These are phyloP conservation scores for Amblyjoppa proteus DNA, from an alignment of 2,888 invertebrate species.

Conservation along the genomic window DNA sequence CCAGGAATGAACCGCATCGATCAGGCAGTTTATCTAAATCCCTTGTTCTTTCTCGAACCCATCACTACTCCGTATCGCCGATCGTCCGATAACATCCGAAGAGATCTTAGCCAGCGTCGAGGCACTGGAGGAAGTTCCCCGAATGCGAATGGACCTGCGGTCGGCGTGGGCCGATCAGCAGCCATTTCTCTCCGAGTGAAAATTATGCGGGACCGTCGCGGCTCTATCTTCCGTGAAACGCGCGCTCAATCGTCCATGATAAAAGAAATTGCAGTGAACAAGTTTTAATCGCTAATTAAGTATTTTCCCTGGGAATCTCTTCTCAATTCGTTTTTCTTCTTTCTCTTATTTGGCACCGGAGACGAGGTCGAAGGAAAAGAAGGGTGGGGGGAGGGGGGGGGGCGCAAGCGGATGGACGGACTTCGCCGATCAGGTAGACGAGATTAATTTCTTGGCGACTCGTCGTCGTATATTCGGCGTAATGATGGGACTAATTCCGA, in stretches of 20 bases:
- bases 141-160: not conserved
- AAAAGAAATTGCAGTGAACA: constrained; percentile 74
- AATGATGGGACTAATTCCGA: not conserved
- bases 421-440: constrained; percentile 2
- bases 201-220: constrained; percentile 35
- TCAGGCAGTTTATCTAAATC: not conserved
- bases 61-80: not conserved
- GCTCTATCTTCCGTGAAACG: constrained; percentile 69
- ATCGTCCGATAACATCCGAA: not conserved
- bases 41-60: not conserved
- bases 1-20: not conserved
- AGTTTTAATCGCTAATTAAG: constrained; percentile 80
- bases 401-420: not conserved
- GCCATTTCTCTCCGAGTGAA: constrained; percentile 22
- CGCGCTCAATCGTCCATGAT: constrained; percentile 73
- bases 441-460: constrained; percentile 8
- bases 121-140: not conserved
- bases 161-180: not conserved
- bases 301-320: constrained; percentile 45
- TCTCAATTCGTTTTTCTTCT: not conserved
- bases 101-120: not conserved
- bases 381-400: not conserved
- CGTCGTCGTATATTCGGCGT: not conserved
- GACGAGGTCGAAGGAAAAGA: not conserved
- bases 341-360: not conserved